Evolutionary conservation across 2,797 vertebrate species (phyloP).

Genomic region (Thamnophis elegans): DNA sequence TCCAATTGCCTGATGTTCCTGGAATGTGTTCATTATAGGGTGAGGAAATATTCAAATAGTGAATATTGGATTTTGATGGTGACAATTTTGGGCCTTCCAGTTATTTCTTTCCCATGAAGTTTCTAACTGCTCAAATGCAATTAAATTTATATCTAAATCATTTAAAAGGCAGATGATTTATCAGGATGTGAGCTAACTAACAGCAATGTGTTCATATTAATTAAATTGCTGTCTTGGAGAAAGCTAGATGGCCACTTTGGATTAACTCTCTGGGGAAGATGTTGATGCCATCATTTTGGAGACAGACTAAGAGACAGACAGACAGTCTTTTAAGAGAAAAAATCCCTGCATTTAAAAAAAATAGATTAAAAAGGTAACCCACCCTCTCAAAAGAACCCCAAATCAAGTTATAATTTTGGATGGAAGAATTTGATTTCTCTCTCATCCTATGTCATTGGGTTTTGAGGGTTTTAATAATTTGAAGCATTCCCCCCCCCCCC

Average conservation of each 20-base stretch:
- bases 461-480: conserved; percentile 3
- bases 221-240: background rate
- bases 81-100: background rate
- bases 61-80: background rate
- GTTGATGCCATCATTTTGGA: background rate
- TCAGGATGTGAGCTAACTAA: background rate
- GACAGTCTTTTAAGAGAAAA: background rate
- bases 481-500: background rate
- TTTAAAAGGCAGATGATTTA: background rate
- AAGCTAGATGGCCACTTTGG: background rate
- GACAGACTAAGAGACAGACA: background rate
- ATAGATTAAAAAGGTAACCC: background rate
- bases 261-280: background rate
- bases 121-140: background rate
- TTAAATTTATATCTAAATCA: background rate
- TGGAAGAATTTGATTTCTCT: background rate
- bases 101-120: background rate
- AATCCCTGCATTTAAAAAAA: background rate
- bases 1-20: background rate
- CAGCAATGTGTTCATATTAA: background rate
- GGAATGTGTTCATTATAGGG: background rate
- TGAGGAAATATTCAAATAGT: background rate
- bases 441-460: background rate
- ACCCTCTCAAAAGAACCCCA: background rate
- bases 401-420: background rate